Conservation (phyloP, 2,113 vertebrate species). For the Typhlomys cinereus region DNA sequence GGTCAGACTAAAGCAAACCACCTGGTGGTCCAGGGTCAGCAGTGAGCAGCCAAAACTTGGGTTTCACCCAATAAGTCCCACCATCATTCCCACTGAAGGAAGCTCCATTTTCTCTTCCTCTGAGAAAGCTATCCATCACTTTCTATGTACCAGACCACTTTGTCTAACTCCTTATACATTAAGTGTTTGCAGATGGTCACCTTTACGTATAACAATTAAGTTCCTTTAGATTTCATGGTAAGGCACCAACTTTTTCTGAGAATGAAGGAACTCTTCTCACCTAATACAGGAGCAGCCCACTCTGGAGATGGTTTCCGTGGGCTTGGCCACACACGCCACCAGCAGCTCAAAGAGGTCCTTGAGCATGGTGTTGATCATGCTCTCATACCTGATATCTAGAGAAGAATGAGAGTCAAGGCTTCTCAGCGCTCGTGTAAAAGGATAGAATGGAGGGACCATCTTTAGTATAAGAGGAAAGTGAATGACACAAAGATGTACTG, state of each 20-base stretch:
- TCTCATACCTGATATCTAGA: constrained; percentile 93
- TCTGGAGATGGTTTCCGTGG: constrained; percentile 97
- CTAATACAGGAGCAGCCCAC: constrained; percentile 99
- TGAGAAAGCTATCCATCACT: too few relatives aligned
- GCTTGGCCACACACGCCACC: constrained; percentile 95
- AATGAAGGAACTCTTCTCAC: constrained; percentile 80
- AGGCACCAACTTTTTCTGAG: neutral
- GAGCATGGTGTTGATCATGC: constrained; percentile 95
- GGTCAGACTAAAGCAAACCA: neutral
- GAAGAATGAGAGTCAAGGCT: neutral
- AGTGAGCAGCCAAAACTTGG: neutral
- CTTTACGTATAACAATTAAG: neutral
- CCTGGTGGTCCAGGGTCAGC: neutral
- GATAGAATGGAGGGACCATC: neutral
- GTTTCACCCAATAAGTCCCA: neutral
- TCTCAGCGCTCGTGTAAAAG: neutral
- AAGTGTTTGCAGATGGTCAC: neutral
- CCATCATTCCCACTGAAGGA: neutral
- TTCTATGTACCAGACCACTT: neutral
- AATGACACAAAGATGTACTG: neutral
- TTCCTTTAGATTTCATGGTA: neutral
- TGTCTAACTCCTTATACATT: neutral
- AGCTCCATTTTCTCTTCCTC: neutral
- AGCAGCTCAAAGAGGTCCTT: constrained; percentile 97
- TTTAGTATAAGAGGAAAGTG: neutral